Conservation (phyloP, 2,888 invertebrate species). For the Epinotia bilunana region DNA sequence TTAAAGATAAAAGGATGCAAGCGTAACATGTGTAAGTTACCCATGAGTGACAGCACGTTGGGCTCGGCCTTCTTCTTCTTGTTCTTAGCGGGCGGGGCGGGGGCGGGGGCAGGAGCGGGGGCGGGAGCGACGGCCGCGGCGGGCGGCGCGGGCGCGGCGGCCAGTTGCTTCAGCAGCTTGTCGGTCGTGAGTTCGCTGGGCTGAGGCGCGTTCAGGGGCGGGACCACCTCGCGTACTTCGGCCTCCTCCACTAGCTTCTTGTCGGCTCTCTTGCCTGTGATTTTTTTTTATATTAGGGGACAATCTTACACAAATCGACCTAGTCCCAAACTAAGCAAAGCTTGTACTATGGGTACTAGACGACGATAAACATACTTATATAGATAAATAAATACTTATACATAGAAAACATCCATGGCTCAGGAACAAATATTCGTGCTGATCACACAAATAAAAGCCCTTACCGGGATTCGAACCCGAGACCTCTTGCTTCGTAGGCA, state of each 20-base stretch:
- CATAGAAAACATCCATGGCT: too few species aligned
- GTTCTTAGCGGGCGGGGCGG: constrained; percentile 64
- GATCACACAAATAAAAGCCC: too few species aligned
- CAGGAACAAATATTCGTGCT: too few species aligned
- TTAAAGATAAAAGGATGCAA: background rate
- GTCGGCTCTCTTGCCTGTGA: constrained; percentile 68
- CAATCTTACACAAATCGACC: too few species aligned
- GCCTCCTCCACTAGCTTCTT: constrained; percentile 64
- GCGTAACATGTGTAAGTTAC: constrained; percentile 56
- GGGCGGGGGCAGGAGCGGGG: constrained; percentile 49
- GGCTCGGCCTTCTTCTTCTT: constrained; percentile 78
- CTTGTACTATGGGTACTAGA: too few species aligned
- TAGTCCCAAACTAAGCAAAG: too few species aligned
- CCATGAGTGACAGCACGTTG: constrained; percentile 74
- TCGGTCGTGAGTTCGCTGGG: constrained; percentile 78
- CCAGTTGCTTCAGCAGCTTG: constrained; percentile 71
- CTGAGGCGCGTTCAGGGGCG: constrained; percentile 73
- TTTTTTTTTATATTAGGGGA: background rate
- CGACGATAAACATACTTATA: too few species aligned
- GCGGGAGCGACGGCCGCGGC: constrained; percentile 47
- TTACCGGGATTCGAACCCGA: too few species aligned
- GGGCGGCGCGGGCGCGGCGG: constrained; percentile 52
- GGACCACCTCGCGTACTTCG: constrained; percentile 66
- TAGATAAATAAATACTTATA: too few species aligned
- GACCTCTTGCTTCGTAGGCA: too few species aligned